Percentiles rank a stretch among this genome's conserved stretches.
phyloP scores from a whole-genome alignment of 2,113 vertebrate genomes.

The Stictonetta naevosa region DNA sequence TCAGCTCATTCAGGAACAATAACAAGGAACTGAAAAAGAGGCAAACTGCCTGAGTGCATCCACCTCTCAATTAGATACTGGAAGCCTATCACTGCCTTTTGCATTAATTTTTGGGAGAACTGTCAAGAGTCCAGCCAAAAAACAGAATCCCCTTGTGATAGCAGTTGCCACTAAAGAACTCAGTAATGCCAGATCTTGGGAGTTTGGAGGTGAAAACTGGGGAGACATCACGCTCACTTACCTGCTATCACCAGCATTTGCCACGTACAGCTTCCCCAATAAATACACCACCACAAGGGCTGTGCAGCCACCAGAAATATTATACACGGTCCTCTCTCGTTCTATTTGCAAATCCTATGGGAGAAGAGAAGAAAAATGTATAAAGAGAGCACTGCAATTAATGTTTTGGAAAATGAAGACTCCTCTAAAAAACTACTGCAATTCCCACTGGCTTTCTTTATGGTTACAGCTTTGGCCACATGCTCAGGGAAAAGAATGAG shows the following conservation, averaged over 20 bases:
- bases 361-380: slow-evolving; percentile 7
- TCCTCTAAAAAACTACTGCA: not conserved
- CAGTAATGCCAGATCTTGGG: not conserved
- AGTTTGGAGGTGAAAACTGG: not conserved
- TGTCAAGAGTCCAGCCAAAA: not conserved
- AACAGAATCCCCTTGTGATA: not conserved
- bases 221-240: slow-evolving; percentile 58
- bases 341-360: slow-evolving; percentile 92
- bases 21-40: not conserved
- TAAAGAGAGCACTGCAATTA: not conserved
- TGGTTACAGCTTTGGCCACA: not conserved
- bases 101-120: not conserved
- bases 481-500: not conserved
- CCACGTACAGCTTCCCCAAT: slow-evolving; percentile 92
- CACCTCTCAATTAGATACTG: not conserved
- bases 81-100: not conserved
- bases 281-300: slow-evolving; percentile 91
- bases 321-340: slow-evolving; percentile 85
- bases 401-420: not conserved
- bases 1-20: not conserved
- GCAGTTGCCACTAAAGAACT: not conserved
- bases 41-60: not conserved
- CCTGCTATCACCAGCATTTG: slow-evolving; percentile 97
- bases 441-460: not conserved
- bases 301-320: slow-evolving; percentile 92